Percentiles rank a stretch among this genome's conserved stretches.
Conservation (phyloP, 2,888 invertebrate species). For the Copidosoma aretas region DNA sequence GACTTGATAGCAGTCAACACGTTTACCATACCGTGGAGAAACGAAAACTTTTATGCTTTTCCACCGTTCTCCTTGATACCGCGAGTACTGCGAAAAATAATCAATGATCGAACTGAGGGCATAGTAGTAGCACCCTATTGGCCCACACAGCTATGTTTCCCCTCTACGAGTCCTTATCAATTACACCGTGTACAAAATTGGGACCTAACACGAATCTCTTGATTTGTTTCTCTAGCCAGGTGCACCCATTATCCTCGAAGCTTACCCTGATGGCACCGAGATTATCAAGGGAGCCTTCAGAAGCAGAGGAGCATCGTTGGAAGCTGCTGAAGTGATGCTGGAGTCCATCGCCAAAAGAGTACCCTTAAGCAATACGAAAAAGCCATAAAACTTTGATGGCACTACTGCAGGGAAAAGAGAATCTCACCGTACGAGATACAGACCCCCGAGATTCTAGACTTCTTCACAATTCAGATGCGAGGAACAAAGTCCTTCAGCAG, state of each 20-base stretch:
- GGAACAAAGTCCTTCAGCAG: constrained; percentile 23
- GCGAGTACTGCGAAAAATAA: constrained; percentile 25
- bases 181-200: constrained; percentile 38
- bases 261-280: constrained; percentile 12
- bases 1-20: constrained; percentile 27
- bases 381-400: background rate
- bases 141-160: constrained; percentile 32
- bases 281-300: constrained; percentile 39
- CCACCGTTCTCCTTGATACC: constrained; percentile 29
- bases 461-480: background rate
- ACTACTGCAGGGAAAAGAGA: background rate
- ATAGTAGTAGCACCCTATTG: constrained; percentile 34
- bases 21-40: constrained; percentile 33
- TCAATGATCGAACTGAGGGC: constrained; percentile 22
- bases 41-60: constrained; percentile 28
- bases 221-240: constrained; percentile 15
- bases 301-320: constrained; percentile 8
- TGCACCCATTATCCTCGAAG: background rate
- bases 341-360: background rate
- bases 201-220: constrained; percentile 38
- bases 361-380: background rate
- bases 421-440: background rate
- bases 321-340: background rate
- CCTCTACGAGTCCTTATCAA: constrained; percentile 8
- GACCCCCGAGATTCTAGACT: background rate